Percentiles rank a stretch among this genome's conserved stretches.
phyloP scores from a whole-genome alignment of 30 jellyfish, hydroid and myxozoan genomes.

The Aurelia aurita region DNA sequence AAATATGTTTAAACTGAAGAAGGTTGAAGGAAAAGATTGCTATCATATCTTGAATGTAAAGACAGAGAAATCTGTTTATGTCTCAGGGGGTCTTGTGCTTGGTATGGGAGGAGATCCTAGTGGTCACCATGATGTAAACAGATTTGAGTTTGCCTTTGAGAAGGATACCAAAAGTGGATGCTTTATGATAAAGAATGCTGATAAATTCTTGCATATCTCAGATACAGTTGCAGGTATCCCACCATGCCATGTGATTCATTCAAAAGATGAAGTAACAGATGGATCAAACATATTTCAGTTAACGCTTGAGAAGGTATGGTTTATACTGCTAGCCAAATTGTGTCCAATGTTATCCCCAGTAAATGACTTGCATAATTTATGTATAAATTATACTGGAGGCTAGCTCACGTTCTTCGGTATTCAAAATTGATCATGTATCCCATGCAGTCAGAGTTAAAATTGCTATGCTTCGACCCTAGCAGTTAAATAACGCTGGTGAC shows the following conservation, averaged over 20 bases:
- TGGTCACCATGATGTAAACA: constrained; percentile 8
- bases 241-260: constrained; percentile 40
- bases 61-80: constrained; percentile 63
- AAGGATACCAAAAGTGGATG: constrained; percentile 23
- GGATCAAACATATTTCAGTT: constrained; percentile 41
- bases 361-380: too few relatives aligned
- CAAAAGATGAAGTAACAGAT: constrained; percentile 17
- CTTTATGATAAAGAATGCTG: constrained; percentile 32
- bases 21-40: constrained; percentile 10
- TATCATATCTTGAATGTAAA: constrained; percentile 34
- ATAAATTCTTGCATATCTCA: constrained; percentile 32
- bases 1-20: constrained; percentile 46
- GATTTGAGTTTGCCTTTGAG: constrained; percentile 19
- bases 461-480: too few relatives aligned
- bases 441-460: too few relatives aligned
- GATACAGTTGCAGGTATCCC: constrained; percentile 59
- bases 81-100: constrained; percentile 42
- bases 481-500: too few relatives aligned
- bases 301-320: constrained; percentile 34
- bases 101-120: constrained; percentile 51
- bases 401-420: too few relatives aligned
- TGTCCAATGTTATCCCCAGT: too few relatives aligned
- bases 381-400: too few relatives aligned
- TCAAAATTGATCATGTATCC: too few relatives aligned
- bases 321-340: too few relatives aligned